Base-by-base conservation (phyloP, 2,888 invertebrate genomes). In the Nesidiocoris tenuis region DNA sequence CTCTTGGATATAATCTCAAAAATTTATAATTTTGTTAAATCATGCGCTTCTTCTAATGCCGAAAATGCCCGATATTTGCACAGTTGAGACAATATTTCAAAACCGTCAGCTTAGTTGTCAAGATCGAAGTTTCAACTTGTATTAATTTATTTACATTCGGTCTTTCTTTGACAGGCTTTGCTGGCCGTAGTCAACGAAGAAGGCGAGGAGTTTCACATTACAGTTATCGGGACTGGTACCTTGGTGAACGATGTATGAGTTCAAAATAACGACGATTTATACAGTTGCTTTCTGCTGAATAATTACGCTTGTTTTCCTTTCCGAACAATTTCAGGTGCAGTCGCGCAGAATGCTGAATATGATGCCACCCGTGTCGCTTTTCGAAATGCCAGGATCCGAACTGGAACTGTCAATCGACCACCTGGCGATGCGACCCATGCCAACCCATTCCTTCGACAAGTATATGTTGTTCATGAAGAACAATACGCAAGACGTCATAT, bases 381-480 rank as follows among this genome's bases (percentile, higher is more conserved):
- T 70, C 19, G 1, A 19, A 7, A 24, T 22, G 1, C 9, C 9
- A 2, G 24, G 17, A 1, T 21, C 39, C 0, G 24, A 70, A n/a
- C 22, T 70, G 2, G 74, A 74, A 56, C 55, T 74, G 9, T 74
- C 65, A 16, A 54, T 21, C n/a, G 55, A 23, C 24, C 74, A 74
- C 24, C 21, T 74, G 3, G 22, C 22, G 0, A 2, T 74, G 9
- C 19, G 57, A 1, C 64, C 64, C 3, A 54, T 74, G 24, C 64
- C 65, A 18, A 74, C 74, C 7, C 74, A 74, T 19, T 74, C 74
- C 0, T 74, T 55, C 56, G 64, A 63, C 24, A 63, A 74, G 22
- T 23, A 55, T 18, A 17, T 74, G 7, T 74, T 74, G 16, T 74
- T 74, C 56, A 23, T 74, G 63, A 63, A 74, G 18, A 74, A 74